These are phyloP conservation scores for Agonum fuliginosum DNA, from an alignment of 2,888 invertebrate species.

Conservation along the genomic window DNA sequence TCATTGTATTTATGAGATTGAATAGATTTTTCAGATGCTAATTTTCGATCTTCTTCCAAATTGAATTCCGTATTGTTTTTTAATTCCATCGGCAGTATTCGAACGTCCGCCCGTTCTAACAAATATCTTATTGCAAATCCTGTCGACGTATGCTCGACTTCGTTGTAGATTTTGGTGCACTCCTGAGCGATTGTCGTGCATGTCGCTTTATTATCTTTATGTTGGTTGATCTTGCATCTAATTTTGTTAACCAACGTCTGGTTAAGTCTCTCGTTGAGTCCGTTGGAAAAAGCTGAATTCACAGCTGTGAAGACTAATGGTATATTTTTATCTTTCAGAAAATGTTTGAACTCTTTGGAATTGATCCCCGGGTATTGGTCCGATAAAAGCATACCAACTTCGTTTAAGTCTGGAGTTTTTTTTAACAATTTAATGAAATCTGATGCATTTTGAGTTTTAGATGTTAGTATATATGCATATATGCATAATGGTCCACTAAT, in stretches of 20 bases:
- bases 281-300: background rate
- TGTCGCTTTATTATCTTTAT: constrained; percentile 56
- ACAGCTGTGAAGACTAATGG: background rate
- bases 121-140: constrained; percentile 65
- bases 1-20: constrained; percentile 66
- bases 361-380: background rate
- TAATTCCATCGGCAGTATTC: constrained; percentile 60
- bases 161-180: constrained; percentile 61
- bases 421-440: background rate
- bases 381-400: background rate
- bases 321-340: background rate
- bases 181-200: constrained; percentile 65
- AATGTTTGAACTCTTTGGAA: background rate
- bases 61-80: constrained; percentile 57
- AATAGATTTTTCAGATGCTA: constrained; percentile 63
- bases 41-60: constrained; percentile 62
- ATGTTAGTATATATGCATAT: background rate
- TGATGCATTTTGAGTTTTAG: background rate
- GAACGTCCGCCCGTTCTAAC: constrained; percentile 63
- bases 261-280: no score
- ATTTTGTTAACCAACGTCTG: background rate
- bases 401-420: background rate
- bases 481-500: background rate
- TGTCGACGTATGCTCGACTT: constrained; percentile 56
- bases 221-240: background rate